Evolutionary conservation across 2,113 vertebrate species (phyloP).

Genomic region (Myotis lucifugus): DNA sequence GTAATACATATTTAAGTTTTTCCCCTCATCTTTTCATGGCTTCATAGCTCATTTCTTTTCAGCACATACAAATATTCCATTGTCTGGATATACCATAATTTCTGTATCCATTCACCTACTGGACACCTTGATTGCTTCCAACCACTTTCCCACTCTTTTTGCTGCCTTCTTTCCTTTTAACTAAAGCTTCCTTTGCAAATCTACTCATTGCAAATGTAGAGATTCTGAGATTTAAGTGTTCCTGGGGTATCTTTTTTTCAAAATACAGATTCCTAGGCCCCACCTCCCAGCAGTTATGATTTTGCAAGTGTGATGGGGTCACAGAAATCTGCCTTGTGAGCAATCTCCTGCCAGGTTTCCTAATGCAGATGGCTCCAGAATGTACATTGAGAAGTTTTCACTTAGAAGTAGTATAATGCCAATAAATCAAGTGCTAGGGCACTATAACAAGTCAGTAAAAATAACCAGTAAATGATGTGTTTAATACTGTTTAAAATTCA

Average conservation of each 20-base stretch:
- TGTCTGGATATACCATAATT: background rate
- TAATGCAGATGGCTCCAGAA: background rate
- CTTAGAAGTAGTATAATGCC: background rate
- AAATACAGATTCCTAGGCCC: background rate
- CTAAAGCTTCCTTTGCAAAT: background rate
- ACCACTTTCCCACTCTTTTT: background rate
- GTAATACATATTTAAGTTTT: background rate
- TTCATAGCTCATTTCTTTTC: background rate
- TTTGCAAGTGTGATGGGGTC: background rate
- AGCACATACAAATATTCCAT: background rate
- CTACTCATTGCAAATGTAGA: background rate
- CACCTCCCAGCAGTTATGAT: background rate
- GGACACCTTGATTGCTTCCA: background rate
- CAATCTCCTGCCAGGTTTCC: background rate
- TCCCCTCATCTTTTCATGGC: background rate
- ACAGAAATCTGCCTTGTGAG: background rate
- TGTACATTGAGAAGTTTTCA: background rate
- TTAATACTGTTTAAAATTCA: slow-evolving; percentile 9
- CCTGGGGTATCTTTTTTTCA: background rate
- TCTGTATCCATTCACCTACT: background rate
- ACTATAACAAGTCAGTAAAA: background rate
- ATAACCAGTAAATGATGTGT: background rate
- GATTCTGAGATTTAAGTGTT: background rate
- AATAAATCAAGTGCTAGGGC: background rate
- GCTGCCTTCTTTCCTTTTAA: background rate